Base-by-base conservation (phyloP, 2,797 vertebrate species). In the Rhynchotus rufescens region DNA sequence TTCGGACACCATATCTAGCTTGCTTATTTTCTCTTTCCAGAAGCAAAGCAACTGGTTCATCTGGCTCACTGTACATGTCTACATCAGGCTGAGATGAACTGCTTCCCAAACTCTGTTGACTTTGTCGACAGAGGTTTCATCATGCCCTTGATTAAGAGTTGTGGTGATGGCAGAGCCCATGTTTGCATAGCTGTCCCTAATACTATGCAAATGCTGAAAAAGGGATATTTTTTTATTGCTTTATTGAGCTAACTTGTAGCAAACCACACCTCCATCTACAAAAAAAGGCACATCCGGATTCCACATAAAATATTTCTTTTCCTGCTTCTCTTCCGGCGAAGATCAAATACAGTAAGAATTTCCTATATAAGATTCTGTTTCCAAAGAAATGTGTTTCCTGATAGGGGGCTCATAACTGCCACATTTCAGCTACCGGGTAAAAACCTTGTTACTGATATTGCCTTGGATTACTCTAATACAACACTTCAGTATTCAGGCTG, bases 21-120 rank as follows among this genome's bases (percentile, higher is more conserved):
- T 95, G 83, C 92, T 84, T 86, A 67, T 65, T 94, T 83, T 91
- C 89, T 92, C 61, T 84, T 90, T 93, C 88, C 94, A 96, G 79
- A 78, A 86, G 80, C 68, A 88, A 84, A 74, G 75, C 62, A 56
- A 85, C 69, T 5, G 14, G 80, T 85, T 92, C 89, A 83, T 85
- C 87, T 66, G 42, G 89, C 51, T 83, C 66, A 66, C 13, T 62
- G 62, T 85, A 80, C 80, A 81, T 57, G 67, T 82, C 59, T 83
- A 60, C 26, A 56, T 80, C 67, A 67, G 69, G 64, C 72, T 83
- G 81, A 92, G 79, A 85, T 17, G 4, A 90, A 83, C 86, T 67
- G 44, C 87, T 79, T 95, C 94, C 73, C 74, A 75, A 94, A 84
- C 49, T 57, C 38, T 72, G 34, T 6, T 86, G 59, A 56, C 78